Evolutionary conservation across 2,113 vertebrate genomes (phyloP).

Genomic region (Cynoglossus semilaevis): DNA sequence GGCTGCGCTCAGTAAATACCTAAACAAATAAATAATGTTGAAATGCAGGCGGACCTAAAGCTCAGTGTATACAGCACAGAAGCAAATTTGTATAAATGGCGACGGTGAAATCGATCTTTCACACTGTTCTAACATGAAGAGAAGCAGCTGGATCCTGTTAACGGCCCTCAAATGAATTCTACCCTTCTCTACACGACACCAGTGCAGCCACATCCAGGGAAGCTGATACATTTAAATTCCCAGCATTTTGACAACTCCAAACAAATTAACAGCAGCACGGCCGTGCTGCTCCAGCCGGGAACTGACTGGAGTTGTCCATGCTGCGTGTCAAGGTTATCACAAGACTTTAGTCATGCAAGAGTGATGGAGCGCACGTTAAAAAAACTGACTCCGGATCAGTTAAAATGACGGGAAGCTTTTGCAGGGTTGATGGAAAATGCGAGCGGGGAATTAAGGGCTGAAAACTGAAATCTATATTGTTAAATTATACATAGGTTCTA

Average conservation of each 20-base stretch:
- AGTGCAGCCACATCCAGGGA: conserved; percentile 57
- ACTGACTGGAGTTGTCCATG: conserved; percentile 42
- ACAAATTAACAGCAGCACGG: conserved; percentile 55
- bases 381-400: conserved; percentile 45
- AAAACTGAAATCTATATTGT: no score
- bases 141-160: conserved; percentile 71
- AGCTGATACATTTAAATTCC: conserved; percentile 62
- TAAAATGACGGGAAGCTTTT: conserved; percentile 12
- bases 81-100: conserved; percentile 68
- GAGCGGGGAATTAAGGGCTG: conserved; percentile 3
- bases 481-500: no score
- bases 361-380: conserved; percentile 35
- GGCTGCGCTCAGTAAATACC: background rate
- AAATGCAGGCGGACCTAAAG: conserved; percentile 35
- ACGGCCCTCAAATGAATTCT: conserved; percentile 62
- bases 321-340: conserved; percentile 62
- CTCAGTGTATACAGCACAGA: conserved; percentile 60
- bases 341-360: conserved; percentile 46
- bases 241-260: conserved; percentile 68
- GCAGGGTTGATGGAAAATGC: background rate
- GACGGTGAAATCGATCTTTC: conserved; percentile 67
- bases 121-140: conserved; percentile 55
- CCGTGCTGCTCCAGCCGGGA: conserved; percentile 17
- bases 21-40: background rate
- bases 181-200: conserved; percentile 42